Evolutionary conservation across 2,888 invertebrate species (phyloP), one percentile per base, ranked within the genome.

Genomic region (Lingula anatina): DNA sequence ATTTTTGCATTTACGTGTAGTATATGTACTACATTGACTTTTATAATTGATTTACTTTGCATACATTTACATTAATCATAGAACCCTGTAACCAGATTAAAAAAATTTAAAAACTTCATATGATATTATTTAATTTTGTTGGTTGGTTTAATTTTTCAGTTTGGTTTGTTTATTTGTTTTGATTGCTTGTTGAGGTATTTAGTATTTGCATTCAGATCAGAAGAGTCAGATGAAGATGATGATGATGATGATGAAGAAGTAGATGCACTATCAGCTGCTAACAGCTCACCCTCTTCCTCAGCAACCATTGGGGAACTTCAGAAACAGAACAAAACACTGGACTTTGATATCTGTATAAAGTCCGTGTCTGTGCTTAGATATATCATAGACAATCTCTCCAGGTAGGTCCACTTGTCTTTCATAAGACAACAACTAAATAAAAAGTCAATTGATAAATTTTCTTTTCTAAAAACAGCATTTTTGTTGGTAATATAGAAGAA

Each of bases 321-420:
- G 47, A 62, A 63, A 43, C 76, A 76, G 50, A 62, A 71, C 15
- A 61, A 62, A 50, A 61, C 60, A 35, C 77, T 92, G 25, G 82
- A 84, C 56, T 90, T 88, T 69, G 89, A 89, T 64, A 86, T 90
- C 61, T 86, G 87, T 45, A 84, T 90, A 71, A 83, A 89, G 59
- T 86, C 87, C 57, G 82, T 92, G 51, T 86, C 89, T 0, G 85
- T 93, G 55, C 78, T 92, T n/a, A 81, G 89, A 78, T 89, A 83
- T 62, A 73, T 86, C 31, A 80, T 82, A 9, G 84, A 85, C 72
- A 81, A 83, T 66, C 64, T 83, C 46, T 82, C 84, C 37, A 77
- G 76, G 80, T 81, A 70, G 52, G 64, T 52, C n/a, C 23, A 21
- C 24, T 38, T 36, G 20, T 44, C 12, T 42, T 7, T 44, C 26